These are phyloP conservation scores for Sinopyrophorus schimmeli DNA, from an alignment of 2,888 invertebrate genomes.

Conservation along the genomic window DNA sequence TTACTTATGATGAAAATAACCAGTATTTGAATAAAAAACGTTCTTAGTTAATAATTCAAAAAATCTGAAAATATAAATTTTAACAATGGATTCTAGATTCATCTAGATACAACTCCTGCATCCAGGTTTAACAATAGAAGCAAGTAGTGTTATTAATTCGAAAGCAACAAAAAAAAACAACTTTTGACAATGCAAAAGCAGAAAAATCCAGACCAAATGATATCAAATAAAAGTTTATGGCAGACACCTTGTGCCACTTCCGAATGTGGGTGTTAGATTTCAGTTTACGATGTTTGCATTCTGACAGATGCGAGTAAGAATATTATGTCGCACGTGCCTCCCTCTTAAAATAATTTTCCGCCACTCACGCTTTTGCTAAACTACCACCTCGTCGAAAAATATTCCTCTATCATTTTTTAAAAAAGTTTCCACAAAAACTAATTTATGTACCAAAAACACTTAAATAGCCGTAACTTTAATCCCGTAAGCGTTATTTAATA, in stretches of 20 bases:
- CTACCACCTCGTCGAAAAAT: slow-evolving; percentile 17
- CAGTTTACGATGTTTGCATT: slow-evolving; percentile 52
- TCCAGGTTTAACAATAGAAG: too few relatives aligned
- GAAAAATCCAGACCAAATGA: slow-evolving; percentile 24
- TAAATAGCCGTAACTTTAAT: background rate
- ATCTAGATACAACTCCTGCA: too few relatives aligned
- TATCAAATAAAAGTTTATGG: slow-evolving; percentile 45
- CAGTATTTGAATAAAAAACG: too few relatives aligned
- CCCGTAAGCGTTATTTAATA: too few relatives aligned
- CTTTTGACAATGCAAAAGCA: too few relatives aligned
- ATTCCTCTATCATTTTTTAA: slow-evolving; percentile 15
- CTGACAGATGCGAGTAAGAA: slow-evolving; percentile 46
- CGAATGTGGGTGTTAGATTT: slow-evolving; percentile 49
- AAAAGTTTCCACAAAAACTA: background rate
- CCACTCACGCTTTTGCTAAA: slow-evolving; percentile 14
- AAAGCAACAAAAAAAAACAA: too few relatives aligned
- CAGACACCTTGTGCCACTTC: slow-evolving; percentile 53
- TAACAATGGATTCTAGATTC: too few relatives aligned
- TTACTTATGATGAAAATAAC: too few relatives aligned
- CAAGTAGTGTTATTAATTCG: too few relatives aligned
- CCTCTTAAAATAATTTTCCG: slow-evolving; percentile 28
- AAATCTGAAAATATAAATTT: too few relatives aligned
- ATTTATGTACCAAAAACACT: too few relatives aligned
- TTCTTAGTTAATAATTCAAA: too few relatives aligned
- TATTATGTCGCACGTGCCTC: slow-evolving; percentile 29